Evolutionary conservation across 2,888 invertebrate genomes (phyloP).

Genomic region (Tenthredo scrophulariae): DNA sequence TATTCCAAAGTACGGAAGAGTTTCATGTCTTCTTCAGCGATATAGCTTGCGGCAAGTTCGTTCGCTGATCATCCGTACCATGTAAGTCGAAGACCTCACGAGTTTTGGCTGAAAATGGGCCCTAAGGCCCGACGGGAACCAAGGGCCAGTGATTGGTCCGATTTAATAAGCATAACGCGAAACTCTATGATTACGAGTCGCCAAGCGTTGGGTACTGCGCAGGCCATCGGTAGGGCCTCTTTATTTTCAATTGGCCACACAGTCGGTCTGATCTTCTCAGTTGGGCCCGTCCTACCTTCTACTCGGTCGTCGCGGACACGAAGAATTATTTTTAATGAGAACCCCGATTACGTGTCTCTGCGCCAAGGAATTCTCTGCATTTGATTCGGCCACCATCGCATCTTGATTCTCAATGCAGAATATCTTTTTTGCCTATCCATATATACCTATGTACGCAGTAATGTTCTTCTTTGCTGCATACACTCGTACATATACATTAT

Average conservation of each 20-base stretch:
- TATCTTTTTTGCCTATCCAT: not conserved
- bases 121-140: constrained; percentile 10
- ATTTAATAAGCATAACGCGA: constrained; percentile 72
- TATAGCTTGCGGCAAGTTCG: not conserved
- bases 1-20: not conserved
- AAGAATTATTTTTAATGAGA: constrained; percentile 70
- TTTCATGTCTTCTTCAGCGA: not conserved
- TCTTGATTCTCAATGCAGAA: constrained; percentile 9
- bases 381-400: constrained; percentile 13
- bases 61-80: not conserved
- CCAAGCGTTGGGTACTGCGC: constrained; percentile 62
- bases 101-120: constrained; percentile 14
- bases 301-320: constrained; percentile 59
- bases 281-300: constrained; percentile 59
- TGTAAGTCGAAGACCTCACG: not conserved
- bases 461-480: not conserved
- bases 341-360: constrained; percentile 48
- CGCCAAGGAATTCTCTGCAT: not conserved
- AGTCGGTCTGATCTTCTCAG: constrained; percentile 26
- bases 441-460: not conserved
- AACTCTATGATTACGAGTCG: constrained; percentile 67
- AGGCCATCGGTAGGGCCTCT: constrained; percentile 63
- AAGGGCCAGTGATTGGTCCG: constrained; percentile 58
- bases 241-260: constrained; percentile 69
- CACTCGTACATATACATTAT: too few species aligned